Percentiles rank a stretch among this genome's conserved stretches.
Evolutionary conservation across 2,888 invertebrate species (phyloP).

Genomic region (Drosophila lacicola): DNA sequence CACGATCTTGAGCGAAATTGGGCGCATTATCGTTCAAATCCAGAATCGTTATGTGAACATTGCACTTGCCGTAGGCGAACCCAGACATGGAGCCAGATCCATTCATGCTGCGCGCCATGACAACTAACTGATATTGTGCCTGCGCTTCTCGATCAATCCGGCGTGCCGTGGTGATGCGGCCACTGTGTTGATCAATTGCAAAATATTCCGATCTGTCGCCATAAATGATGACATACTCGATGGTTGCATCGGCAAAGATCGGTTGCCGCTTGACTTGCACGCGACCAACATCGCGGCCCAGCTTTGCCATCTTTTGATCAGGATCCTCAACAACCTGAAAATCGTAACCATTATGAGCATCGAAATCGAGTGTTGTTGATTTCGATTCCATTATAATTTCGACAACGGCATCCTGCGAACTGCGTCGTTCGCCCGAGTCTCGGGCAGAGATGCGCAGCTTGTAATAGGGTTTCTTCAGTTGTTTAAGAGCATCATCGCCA

Average conservation of each 20-base stretch:
- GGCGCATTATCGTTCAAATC: slow-evolving; percentile 98
- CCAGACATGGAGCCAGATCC: slow-evolving; percentile 82
- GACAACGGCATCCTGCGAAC: slow-evolving; percentile 91
- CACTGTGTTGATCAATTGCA: slow-evolving; percentile 91
- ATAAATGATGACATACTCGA: slow-evolving; percentile 87
- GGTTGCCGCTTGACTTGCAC: slow-evolving; percentile 87
- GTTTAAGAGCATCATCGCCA: slow-evolving; percentile 70
- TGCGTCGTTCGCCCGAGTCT: slow-evolving; percentile 92
- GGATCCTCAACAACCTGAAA: slow-evolving; percentile 94
- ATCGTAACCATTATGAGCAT: slow-evolving; percentile 91
- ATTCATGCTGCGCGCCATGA: slow-evolving; percentile 89
- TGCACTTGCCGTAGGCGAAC: slow-evolving; percentile 91
- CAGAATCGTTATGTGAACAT: slow-evolving; percentile 91
- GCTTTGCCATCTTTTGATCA: slow-evolving; percentile 86
- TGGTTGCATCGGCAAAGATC: slow-evolving; percentile 48
- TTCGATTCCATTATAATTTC: slow-evolving; percentile 92
- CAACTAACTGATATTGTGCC: slow-evolving; percentile 90
- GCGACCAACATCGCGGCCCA: slow-evolving; percentile 91
- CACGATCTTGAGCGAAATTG: slow-evolving; percentile 91
- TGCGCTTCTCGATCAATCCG: slow-evolving; percentile 94
- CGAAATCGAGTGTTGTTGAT: slow-evolving; percentile 91
- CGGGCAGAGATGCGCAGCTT: slow-evolving; percentile 91
- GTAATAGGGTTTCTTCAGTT: slow-evolving; percentile 88
- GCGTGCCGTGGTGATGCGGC: slow-evolving; percentile 91
- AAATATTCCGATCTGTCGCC: slow-evolving; percentile 88